phyloP scores from a whole-genome alignment of 2,113 vertebrate species.

The Amia ocellicauda region DNA sequence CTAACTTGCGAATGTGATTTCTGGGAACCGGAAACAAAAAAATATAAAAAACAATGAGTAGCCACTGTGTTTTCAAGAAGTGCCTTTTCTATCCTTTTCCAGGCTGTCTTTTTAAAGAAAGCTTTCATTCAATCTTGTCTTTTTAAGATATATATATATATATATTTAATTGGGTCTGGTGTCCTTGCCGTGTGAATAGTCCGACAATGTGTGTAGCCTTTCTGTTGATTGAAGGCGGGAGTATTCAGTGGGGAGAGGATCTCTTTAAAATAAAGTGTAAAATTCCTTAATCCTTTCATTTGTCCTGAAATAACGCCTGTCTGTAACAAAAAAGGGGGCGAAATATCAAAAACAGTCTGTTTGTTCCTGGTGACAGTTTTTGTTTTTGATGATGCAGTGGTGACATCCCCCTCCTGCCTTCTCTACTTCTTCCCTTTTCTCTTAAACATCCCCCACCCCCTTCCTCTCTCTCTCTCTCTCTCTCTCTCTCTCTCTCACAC shows the following conservation, averaged over 20 bases:
- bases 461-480: conserved; percentile 3
- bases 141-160: background rate
- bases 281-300: conserved; percentile 30
- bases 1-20: background rate
- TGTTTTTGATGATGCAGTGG: conserved; percentile 18
- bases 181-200: background rate
- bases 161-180: conserved; percentile 1
- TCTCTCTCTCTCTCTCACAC: conserved; percentile 11
- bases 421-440: conserved; percentile 8
- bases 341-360: conserved; percentile 16
- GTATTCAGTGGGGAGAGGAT: conserved; percentile 23
- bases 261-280: conserved; percentile 2
- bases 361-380: conserved; percentile 23
- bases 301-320: conserved; percentile 22
- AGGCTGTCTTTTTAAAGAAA: conserved; percentile 22
- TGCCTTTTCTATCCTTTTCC: background rate
- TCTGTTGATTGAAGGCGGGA: conserved; percentile 32
- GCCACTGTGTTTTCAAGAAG: background rate
- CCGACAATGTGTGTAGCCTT: conserved; percentile 23
- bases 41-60: background rate
- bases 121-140: conserved; percentile 12
- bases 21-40: conserved; percentile 3
- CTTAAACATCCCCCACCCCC: conserved; percentile 9
- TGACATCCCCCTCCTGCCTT: conserved; percentile 3
- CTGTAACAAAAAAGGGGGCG: conserved; percentile 17